Base-by-base conservation (phyloP, 1,140 invertebrate genomes). In the Bradysia coprophila region DNA sequence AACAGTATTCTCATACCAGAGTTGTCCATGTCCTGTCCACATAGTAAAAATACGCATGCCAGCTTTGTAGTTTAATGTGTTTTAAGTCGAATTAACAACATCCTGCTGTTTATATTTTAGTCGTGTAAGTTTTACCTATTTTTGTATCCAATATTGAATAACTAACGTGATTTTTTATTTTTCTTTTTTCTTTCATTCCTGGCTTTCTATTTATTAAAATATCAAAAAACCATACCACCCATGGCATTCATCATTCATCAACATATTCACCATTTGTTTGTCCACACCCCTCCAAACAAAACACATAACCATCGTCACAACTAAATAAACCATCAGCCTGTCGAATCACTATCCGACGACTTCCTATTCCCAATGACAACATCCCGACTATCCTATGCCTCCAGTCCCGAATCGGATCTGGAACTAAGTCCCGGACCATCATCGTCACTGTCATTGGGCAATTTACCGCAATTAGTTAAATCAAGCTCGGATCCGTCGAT, bases 311-410 rank as follows among this genome's bases (percentile, higher is more conserved):
- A n/a, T n/a, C n/a, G n/a, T n/a, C n/a, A n/a, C n/a, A n/a, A n/a
- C n/a, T n/a, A n/a, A n/a, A n/a, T n/a, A n/a, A n/a, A n/a, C n/a
- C n/a, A n/a, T n/a, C 66, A 80, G 77, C 77, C 77, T 54, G 76
- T 84, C 64, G 82, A 86, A 68, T 80, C 81, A 64, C 69, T 86
- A 63, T 83, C 82, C 52, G 82, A 87, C 71, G 91, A 98, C 73
- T 92, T 96, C 76, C 78, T 97, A 55, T 96, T 97, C 72, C 92
- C 92, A 53, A 93, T 95, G 88, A 88, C 88, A 48, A 87, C 85
- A 64, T 71, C 69, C 50, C 80, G 91, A 54, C 70, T 94, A 47
- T 94, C 90, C 55, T 95, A 93, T 68, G 90, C 89, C 47, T 92
- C 87, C 52, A 92, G 88, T 55, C 89, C 89, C 48, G 91, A 95